Percentiles rank a stretch among this genome's conserved stretches.
Evolutionary conservation across 1,140 invertebrate species (phyloP).

Genomic region (Acromyrmex echinatior): DNA sequence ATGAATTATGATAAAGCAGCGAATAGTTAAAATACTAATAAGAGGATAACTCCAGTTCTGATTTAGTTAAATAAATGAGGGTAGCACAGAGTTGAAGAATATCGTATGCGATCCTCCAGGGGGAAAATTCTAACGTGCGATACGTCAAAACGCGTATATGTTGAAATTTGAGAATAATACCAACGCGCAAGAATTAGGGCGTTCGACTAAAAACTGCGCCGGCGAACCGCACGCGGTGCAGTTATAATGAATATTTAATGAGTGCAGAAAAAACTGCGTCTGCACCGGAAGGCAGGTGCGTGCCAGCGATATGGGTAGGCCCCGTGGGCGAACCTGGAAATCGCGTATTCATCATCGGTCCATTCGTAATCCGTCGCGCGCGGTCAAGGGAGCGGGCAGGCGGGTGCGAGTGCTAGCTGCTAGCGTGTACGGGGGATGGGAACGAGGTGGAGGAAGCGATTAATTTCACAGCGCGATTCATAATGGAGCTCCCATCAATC

Average conservation of each 20-base stretch:
- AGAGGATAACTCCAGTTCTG: not conserved
- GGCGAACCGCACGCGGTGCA: constrained; percentile 2
- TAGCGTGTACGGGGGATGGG: constrained; percentile 15
- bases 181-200: constrained; percentile 29
- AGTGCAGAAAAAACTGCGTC: constrained; percentile 64
- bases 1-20: constrained; percentile 14
- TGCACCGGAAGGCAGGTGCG: constrained; percentile 66
- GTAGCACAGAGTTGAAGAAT: not conserved
- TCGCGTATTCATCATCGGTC: constrained; percentile 79
- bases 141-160: not conserved
- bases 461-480: constrained; percentile 83
- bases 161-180: constrained; percentile 54
- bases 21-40: constrained; percentile 20
- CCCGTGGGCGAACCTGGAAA: constrained; percentile 73
- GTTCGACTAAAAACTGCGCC: constrained; percentile 39
- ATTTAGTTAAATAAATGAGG: constrained; percentile 1
- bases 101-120: not conserved
- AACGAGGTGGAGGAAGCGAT: constrained; percentile 73
- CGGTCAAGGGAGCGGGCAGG: constrained; percentile 62
- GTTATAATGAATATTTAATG: constrained; percentile 69
- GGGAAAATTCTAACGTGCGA: not conserved
- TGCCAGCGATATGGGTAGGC: constrained; percentile 61
- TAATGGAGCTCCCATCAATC: constrained; percentile 84
- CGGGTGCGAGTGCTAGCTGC: not conserved
- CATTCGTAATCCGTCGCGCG: constrained; percentile 75